phyloP scores from a whole-genome alignment of 2,113 vertebrate species.

The Sylvia atricapilla region DNA sequence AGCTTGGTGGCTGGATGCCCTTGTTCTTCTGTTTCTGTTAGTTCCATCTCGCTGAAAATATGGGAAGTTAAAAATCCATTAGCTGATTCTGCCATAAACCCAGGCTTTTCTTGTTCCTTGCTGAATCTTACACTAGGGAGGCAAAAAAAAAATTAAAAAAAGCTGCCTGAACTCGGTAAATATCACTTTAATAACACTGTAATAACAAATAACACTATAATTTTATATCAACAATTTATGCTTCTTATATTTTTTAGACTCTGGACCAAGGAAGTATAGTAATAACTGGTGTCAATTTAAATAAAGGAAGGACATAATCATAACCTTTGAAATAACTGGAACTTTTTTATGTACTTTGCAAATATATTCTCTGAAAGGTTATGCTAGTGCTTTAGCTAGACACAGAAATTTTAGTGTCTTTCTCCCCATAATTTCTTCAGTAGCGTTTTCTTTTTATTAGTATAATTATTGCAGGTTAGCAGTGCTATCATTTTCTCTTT shows the following conservation, averaged over 20 bases:
- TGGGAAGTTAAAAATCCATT: background rate
- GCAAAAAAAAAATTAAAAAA: background rate
- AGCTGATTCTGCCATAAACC: background rate
- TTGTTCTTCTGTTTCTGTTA: background rate
- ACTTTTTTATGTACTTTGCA: constrained; percentile 54
- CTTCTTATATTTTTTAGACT: background rate
- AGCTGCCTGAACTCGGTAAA: background rate
- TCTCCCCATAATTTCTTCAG: constrained; percentile 38
- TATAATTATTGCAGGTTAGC: constrained; percentile 65
- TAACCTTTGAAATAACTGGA: constrained; percentile 57
- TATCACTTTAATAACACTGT: constrained; percentile 32
- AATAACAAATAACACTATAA: constrained; percentile 18
- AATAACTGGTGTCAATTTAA: constrained; percentile 55
- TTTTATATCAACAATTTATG: constrained; percentile 18
- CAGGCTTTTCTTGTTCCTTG: background rate
- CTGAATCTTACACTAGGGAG: background rate
- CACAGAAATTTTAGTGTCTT: constrained; percentile 47
- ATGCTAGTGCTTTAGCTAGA: constrained; percentile 39
- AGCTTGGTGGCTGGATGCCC: background rate
- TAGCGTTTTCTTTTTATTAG: constrained; percentile 60
- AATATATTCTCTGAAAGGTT: constrained; percentile 53
- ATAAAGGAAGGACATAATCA: constrained; percentile 39
- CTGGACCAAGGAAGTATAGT: background rate
- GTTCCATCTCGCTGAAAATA: background rate
- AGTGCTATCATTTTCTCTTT: constrained; percentile 51